A percentile compares a stretch with the other conserved stretches of the same genome.
These are phyloP conservation scores for Liposcelis brunnea DNA, from an alignment of 2,888 invertebrate species.

Conservation along the genomic window DNA sequence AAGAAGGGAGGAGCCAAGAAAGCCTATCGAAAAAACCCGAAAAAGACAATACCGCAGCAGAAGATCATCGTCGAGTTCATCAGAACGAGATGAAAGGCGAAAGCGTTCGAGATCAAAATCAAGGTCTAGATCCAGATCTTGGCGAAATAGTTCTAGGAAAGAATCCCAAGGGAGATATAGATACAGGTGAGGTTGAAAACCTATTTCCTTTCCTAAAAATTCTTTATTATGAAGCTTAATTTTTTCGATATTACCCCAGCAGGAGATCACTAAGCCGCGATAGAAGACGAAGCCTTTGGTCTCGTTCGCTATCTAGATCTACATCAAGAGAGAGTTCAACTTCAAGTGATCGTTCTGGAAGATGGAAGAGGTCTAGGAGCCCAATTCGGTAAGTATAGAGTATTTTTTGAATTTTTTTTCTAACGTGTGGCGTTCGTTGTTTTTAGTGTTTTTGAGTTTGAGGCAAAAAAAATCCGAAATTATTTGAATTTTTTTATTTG, in stretches of 20 bases:
- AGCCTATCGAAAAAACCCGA: neutral
- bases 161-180: too few relatives aligned
- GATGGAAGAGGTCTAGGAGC: neutral
- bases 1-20: neutral
- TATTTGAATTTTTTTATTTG: neutral
- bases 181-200: too few relatives aligned
- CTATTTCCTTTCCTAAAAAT: too few relatives aligned
- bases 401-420: too few relatives aligned
- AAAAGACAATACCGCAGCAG: constrained; percentile 3
- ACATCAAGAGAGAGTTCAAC: constrained; percentile 12
- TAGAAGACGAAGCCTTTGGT: neutral
- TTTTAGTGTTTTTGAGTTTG: neutral
- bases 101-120: constrained; percentile 11
- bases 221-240: too few relatives aligned
- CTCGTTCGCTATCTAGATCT: neutral
- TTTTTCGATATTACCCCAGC: too few relatives aligned
- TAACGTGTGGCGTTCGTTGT: too few relatives aligned
- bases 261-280: constrained; percentile 1
- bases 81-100: neutral
- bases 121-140: constrained; percentile 1
- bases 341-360: constrained; percentile 9
- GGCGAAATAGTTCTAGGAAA: constrained; percentile 6
- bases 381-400: neutral
- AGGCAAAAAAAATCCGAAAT: neutral
- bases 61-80: neutral